These are phyloP conservation scores for Metellina segmentata DNA, from an alignment of 2,888 invertebrate genomes.

Conservation along the genomic window DNA sequence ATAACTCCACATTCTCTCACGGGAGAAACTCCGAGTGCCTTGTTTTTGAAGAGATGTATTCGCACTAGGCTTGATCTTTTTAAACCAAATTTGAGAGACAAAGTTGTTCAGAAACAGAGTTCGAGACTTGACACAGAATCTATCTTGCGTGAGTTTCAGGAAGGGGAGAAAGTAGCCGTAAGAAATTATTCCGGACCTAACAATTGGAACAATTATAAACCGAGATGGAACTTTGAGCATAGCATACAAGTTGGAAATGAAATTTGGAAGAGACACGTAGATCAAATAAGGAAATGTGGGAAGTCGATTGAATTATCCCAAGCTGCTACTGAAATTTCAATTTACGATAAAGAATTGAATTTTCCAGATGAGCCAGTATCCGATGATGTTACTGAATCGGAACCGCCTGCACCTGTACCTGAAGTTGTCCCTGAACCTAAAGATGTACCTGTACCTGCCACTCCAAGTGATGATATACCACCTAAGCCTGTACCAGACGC, in stretches of 20 bases:
- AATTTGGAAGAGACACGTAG: constrained; percentile 61
- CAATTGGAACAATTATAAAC: too few species aligned
- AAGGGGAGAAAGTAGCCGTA: constrained; percentile 64
- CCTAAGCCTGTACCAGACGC: too few species aligned
- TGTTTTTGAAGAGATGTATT: constrained; percentile 58
- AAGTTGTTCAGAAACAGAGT: constrained; percentile 52
- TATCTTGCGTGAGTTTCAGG: constrained; percentile 63
- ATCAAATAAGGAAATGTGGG: constrained; percentile 61
- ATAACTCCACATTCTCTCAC: constrained; percentile 60
- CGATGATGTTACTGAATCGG: constrained; percentile 60
- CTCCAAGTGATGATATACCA: too few species aligned
- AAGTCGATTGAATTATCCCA: constrained; percentile 58
- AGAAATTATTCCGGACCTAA: constrained; percentile 62
- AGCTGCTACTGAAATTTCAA: constrained; percentile 62
- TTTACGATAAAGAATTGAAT: constrained; percentile 64
- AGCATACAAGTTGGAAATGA: constrained; percentile 53
- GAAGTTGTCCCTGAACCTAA: constrained; percentile 26
- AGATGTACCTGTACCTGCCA: too few species aligned
- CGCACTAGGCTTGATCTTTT: constrained; percentile 48
- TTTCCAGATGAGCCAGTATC: constrained; percentile 62
- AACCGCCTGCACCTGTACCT: constrained; percentile 58
- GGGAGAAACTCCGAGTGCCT: constrained; percentile 55
- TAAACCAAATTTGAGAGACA: constrained; percentile 53
- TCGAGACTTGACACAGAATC: constrained; percentile 59
- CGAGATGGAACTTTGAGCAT: too few species aligned